Percentiles rank a stretch among this genome's conserved stretches.
These are phyloP conservation scores for Chionis minor DNA, from an alignment of 2,113 vertebrate species.

Conservation along the genomic window DNA sequence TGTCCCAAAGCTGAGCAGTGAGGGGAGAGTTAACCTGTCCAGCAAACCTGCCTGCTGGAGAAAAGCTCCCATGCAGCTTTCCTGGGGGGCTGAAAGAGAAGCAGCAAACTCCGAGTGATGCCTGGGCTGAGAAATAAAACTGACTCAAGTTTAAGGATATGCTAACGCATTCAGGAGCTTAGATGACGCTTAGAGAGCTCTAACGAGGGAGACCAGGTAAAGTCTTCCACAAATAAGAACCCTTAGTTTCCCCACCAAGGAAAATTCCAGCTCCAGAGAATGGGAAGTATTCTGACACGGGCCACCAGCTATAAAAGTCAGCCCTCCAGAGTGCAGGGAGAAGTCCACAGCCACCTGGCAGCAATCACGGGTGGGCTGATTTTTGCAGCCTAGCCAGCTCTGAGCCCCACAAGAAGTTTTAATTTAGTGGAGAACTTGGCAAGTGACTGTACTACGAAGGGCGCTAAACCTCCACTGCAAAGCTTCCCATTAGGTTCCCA, in stretches of 20 bases:
- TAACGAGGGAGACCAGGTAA: neutral
- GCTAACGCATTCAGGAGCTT: neutral
- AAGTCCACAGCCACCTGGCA: neutral
- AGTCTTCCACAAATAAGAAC: neutral
- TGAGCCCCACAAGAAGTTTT: neutral
- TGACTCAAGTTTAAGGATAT: neutral
- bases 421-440: neutral
- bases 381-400: neutral
- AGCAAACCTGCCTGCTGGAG: neutral
- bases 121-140: neutral
- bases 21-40: neutral
- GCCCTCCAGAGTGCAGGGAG: neutral
- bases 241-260: neutral
- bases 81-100: neutral
- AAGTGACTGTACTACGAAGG: neutral
- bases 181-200: neutral
- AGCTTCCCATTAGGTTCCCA: neutral
- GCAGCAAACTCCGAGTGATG: neutral
- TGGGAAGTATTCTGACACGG: neutral
- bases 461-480: neutral
- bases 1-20: accelerated
- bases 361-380: neutral
- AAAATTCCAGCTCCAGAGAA: neutral
- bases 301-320: neutral
- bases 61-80: neutral